These are phyloP conservation scores for Danaus chrysippus DNA, from an alignment of 2,888 invertebrate genomes.

Conservation along the genomic window DNA sequence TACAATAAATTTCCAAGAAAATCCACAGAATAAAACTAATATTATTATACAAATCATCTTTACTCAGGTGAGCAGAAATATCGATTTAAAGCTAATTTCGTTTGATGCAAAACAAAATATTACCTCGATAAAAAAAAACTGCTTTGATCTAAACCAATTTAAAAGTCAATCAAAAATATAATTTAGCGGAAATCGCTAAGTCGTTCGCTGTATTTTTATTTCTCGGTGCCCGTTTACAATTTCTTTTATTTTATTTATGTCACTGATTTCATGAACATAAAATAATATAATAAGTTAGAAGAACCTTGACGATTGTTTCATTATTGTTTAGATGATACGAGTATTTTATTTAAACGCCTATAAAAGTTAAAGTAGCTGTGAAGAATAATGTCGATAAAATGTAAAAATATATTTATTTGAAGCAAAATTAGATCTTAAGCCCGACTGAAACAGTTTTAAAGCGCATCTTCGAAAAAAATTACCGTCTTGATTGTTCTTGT, in stretches of 20 bases:
- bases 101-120: neutral
- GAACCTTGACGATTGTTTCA: too few species aligned
- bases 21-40: too few species aligned
- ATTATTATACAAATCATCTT: too few species aligned
- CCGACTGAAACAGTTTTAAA: slow-evolving; percentile 55
- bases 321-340: too few species aligned
- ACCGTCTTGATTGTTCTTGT: slow-evolving; percentile 69
- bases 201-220: neutral
- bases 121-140: neutral
- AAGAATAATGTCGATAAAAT: slow-evolving; percentile 18
- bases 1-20: too few species aligned
- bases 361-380: neutral
- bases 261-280: neutral
- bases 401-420: slow-evolving; percentile 41
- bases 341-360: too few species aligned
- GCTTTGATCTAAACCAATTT: slow-evolving; percentile 1
- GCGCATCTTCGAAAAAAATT: slow-evolving; percentile 64
- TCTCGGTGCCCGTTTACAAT: neutral
- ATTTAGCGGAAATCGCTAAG: slow-evolving; percentile 1
- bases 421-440: slow-evolving; percentile 47
- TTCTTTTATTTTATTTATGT: neutral
- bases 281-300: too few species aligned
- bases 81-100: neutral
- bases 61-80: neutral
- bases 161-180: neutral